Evolutionary conservation across 2,888 invertebrate genomes (phyloP), one percentile per base, ranked within the genome.

Genomic region (Eristalis intricaria): DNA sequence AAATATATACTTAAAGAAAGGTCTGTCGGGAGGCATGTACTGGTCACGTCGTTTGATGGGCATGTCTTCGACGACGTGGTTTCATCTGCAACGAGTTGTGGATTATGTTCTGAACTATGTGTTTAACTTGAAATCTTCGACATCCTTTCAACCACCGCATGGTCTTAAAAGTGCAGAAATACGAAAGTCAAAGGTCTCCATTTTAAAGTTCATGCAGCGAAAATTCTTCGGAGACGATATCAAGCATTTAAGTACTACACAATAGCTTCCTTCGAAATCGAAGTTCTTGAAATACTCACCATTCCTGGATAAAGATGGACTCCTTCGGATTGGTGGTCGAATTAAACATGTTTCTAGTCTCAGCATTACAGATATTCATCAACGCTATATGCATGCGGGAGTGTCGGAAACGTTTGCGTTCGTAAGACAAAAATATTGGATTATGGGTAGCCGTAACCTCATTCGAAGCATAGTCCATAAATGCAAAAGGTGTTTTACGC

Each of bases 381-480:
- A 75, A 61, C 40, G 5, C 8, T 64, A 84, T 43, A 19, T 85
- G 50, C 76, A 76, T 65, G 38, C 80, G 38, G 75, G 75, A 15
- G 82, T 76, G 0, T 70, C 76, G 2, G 76, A 69, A 23, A 82
- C 81, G 0, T 81, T 81, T n/a, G 61, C 61, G 29, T 43, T 78
- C 3, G 43, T 63, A 22, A 38, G 84, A 22, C 79, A 78, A 64
- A 32, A 75, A 56, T 84, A 56, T 61, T 84, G 75, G 74, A 76
- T 84, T 38, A 40, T 84, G 50, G 80, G 80, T 1, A 76, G 80
- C 63, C 66, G 80, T 32, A 76, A 81, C n/a, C n/a, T n/a, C n/a
- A n/a, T n/a, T n/a, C n/a, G n/a, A n/a, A n/a, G n/a, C n/a, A n/a
- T n/a, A n/a, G n/a, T n/a, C n/a, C n/a, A n/a, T n/a, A n/a, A n/a